Evolutionary conservation across 2,113 vertebrate species (phyloP).

Genomic region (Ursus arctos): DNA sequence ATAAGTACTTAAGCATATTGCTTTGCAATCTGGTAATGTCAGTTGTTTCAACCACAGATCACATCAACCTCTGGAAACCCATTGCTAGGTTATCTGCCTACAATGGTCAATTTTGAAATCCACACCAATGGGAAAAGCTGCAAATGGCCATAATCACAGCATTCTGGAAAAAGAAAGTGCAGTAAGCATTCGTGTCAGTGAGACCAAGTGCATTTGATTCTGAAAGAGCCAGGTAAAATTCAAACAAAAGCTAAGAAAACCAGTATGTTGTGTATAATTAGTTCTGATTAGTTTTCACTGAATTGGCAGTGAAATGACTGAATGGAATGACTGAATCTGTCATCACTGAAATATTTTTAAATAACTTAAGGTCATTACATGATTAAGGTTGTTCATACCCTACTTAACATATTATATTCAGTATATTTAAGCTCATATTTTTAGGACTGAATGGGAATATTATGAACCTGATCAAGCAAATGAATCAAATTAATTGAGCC

Average conservation of each 20-base stretch:
- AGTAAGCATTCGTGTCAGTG: not conserved
- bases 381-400: not conserved
- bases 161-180: not conserved
- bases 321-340: not conserved
- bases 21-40: conserved; percentile 14
- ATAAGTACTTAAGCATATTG: not conserved
- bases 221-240: not conserved
- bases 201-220: not conserved
- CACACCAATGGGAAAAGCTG: not conserved
- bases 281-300: not conserved
- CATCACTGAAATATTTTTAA: conserved; percentile 15
- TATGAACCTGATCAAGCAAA: not conserved
- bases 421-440: not conserved
- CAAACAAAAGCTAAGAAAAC: not conserved
- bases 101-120: conserved; percentile 5
- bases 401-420: not conserved
- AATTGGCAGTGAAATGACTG: not conserved
- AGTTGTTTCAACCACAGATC: not conserved
- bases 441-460: not conserved
- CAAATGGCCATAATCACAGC: not conserved
- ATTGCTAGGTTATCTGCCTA: not conserved
- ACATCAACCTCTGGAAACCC: not conserved
- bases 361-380: not conserved
- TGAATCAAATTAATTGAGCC: not conserved
- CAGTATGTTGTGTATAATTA: not conserved